Evolutionary conservation across 2,797 vertebrate species (phyloP).

Genomic region (Trichosurus vulpecula): DNA sequence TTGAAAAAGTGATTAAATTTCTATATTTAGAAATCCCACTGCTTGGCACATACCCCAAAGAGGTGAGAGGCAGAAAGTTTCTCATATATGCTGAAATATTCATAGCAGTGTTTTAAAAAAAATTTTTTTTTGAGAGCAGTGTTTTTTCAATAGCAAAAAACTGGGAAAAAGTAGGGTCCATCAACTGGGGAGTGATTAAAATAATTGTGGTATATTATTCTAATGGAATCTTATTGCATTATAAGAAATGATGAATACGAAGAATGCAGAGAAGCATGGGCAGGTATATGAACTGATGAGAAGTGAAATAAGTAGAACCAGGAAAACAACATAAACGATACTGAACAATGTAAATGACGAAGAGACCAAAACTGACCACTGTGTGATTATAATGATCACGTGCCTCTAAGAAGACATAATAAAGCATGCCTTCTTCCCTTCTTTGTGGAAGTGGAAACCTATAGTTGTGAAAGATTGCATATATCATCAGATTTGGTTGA

Average conservation of each 20-base stretch:
- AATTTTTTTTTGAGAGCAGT: too few relatives aligned
- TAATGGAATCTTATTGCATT: background rate
- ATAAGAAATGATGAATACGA: background rate
- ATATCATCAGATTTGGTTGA: background rate
- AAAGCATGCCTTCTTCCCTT: background rate
- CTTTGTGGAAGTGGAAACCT: background rate
- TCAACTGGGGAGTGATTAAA: constrained; percentile 8
- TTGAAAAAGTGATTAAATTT: background rate
- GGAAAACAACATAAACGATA: background rate
- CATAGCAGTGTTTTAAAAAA: background rate
- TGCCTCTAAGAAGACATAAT: background rate
- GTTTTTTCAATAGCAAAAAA: constrained; percentile 48
- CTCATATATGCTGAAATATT: background rate
- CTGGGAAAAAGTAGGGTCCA: background rate
- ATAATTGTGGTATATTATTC: background rate
- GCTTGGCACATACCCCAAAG: background rate
- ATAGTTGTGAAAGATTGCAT: background rate
- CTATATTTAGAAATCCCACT: background rate
- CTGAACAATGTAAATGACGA: background rate
- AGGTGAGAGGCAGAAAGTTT: background rate
- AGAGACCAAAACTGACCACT: background rate
- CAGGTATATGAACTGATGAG: constrained; percentile 18
- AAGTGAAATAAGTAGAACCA: background rate
- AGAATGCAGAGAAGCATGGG: background rate
- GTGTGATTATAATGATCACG: background rate